Percentiles rank a stretch among this genome's conserved stretches.
phyloP scores from a whole-genome alignment of 2,888 invertebrate species.

The Tromatobia lineatoria region DNA sequence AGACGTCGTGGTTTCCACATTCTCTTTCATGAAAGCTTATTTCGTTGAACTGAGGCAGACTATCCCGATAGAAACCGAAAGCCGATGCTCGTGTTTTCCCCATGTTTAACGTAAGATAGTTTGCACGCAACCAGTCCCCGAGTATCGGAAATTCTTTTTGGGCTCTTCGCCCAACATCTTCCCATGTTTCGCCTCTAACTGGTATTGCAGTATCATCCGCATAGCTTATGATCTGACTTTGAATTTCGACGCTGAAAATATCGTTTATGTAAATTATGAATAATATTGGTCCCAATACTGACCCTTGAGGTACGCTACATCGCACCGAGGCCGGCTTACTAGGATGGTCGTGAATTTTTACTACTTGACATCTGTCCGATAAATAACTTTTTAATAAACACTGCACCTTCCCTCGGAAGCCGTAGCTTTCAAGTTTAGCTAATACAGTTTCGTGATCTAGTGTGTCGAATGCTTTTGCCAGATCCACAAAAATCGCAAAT shows the following conservation, averaged over 20 bases:
- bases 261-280: constrained; percentile 65
- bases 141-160: background rate
- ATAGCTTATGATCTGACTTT: constrained; percentile 51
- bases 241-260: constrained; percentile 50
- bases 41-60: constrained; percentile 6
- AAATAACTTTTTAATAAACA: constrained; percentile 59
- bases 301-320: constrained; percentile 64
- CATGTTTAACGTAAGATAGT: constrained; percentile 18
- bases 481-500: constrained; percentile 29
- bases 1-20: background rate
- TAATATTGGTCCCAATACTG: constrained; percentile 59
- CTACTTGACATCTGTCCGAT: constrained; percentile 55
- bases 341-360: constrained; percentile 33
- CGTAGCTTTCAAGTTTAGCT: constrained; percentile 48
- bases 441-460: constrained; percentile 47
- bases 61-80: constrained; percentile 10
- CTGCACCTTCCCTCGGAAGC: constrained; percentile 53
- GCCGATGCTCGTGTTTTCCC: background rate
- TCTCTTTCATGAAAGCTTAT: constrained; percentile 1
- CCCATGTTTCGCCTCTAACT: constrained; percentile 16
- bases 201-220: constrained; percentile 57
- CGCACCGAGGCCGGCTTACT: constrained; percentile 34
- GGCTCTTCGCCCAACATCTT: constrained; percentile 22
- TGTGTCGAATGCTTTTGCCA: constrained; percentile 46
- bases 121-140: constrained; percentile 12